phyloP scores from a whole-genome alignment of 1,140 invertebrate genomes.

The Mercenaria mercenaria region DNA sequence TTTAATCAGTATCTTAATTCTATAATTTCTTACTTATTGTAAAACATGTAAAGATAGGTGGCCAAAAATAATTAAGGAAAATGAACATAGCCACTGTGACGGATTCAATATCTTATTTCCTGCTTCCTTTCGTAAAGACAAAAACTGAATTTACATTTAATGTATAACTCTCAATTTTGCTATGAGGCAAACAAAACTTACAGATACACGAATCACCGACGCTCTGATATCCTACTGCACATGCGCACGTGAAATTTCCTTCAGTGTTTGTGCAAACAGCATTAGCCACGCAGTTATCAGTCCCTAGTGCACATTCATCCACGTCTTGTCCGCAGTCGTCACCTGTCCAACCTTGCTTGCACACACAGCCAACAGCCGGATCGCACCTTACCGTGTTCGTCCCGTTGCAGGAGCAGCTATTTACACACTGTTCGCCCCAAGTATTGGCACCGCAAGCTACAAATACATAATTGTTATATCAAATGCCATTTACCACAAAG shows the following conservation, averaged over 20 bases:
- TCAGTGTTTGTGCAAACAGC: slow-evolving; percentile 1
- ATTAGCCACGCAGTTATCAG: background rate
- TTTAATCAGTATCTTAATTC: too few species aligned
- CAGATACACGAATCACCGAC: background rate
- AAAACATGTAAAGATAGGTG: too few species aligned
- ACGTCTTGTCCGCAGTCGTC: slow-evolving; percentile 27
- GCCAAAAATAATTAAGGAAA: too few species aligned
- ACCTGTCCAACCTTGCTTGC: slow-evolving; percentile 49
- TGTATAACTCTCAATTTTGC: too few species aligned
- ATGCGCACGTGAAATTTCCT: slow-evolving; percentile 29
- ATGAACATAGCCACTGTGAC: too few species aligned
- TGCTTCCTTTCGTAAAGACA: too few species aligned
- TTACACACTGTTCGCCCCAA: background rate
- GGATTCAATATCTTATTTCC: too few species aligned
- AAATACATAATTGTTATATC: too few species aligned
- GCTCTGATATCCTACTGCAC: background rate
- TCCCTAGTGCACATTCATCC: slow-evolving; percentile 19
- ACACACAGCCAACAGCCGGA: slow-evolving; percentile 50
- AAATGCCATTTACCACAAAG: too few species aligned
- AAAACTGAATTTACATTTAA: too few species aligned
- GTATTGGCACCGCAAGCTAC: background rate
- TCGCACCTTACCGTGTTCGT: slow-evolving; percentile 36
- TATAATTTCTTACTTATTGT: too few species aligned
- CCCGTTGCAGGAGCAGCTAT: background rate
- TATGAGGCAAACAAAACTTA: too few species aligned